Conservation (phyloP, 2,113 vertebrate species). For the Prochilodus magdalenae region DNA sequence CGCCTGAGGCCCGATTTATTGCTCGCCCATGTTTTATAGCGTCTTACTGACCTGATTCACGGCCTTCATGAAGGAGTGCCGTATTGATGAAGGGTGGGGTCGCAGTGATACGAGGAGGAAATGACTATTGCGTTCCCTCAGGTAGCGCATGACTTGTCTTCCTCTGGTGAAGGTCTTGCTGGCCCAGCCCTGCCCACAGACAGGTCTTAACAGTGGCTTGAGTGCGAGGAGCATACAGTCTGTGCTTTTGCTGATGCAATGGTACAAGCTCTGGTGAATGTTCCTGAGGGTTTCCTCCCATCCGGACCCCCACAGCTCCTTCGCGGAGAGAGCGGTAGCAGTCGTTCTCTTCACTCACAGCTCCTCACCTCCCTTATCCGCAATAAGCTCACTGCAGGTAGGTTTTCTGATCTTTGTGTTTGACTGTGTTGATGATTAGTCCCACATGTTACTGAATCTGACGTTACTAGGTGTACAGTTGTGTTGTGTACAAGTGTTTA, state of each 20-base stretch:
- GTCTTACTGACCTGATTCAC: conserved; percentile 3
- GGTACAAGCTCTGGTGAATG: conserved; percentile 60
- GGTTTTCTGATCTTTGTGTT: conserved; percentile 6
- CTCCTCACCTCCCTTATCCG: conserved; percentile 19
- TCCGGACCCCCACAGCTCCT: neutral
- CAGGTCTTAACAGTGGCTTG: conserved; percentile 20
- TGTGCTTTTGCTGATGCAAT: conserved; percentile 54
- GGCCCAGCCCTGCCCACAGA: conserved; percentile 55
- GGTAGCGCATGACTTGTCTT: conserved; percentile 61
- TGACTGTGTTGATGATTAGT: neutral
- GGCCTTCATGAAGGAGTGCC: conserved; percentile 25
- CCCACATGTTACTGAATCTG: no score
- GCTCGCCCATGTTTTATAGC: conserved; percentile 4
- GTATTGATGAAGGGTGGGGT: conserved; percentile 19
- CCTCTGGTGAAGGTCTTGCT: conserved; percentile 50
- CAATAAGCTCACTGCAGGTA: conserved; percentile 47
- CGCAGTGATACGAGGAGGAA: conserved; percentile 15
- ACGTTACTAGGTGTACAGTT: no score
- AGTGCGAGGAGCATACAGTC: conserved; percentile 48
- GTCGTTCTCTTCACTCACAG: neutral
- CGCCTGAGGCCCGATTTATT: neutral
- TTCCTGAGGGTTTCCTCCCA: conserved; percentile 8
- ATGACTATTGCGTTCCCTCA: conserved; percentile 25
- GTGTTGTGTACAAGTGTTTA: neutral
- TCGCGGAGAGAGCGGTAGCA: neutral